phyloP scores from a whole-genome alignment of 2,797 vertebrate species.

The Falco rusticolus region DNA sequence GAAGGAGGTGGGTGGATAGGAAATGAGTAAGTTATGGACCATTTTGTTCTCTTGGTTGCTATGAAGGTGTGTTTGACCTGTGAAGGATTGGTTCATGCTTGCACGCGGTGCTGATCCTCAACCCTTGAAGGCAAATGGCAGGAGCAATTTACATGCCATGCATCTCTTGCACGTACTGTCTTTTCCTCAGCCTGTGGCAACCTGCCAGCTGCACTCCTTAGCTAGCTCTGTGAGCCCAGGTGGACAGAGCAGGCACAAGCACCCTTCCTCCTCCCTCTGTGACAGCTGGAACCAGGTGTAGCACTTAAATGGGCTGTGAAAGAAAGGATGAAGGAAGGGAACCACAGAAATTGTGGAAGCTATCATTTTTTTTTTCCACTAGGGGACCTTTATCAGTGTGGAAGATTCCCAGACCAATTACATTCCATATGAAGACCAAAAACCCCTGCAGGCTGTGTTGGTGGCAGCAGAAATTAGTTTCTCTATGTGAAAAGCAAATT shows the following conservation, averaged over 20 bases:
- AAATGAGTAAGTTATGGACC: neutral
- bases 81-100: neutral
- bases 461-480: neutral
- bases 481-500: neutral
- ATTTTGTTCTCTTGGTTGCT: neutral
- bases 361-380: rapidly evolving
- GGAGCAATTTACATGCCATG: neutral
- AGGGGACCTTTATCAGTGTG: neutral
- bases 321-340: neutral
- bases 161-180: neutral
- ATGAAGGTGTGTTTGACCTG: neutral
- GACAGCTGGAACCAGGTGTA: neutral
- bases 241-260: neutral
- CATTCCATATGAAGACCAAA: neutral
- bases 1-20: neutral
- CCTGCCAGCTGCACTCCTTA: neutral
- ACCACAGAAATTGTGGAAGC: neutral
- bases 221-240: neutral
- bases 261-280: neutral
- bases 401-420: neutral
- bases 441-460: neutral
- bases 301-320: neutral
- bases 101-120: neutral
- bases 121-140: neutral
- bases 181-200: neutral